phyloP scores from a whole-genome alignment of 2,888 invertebrate species.

The Keiferia lycopersicella region DNA sequence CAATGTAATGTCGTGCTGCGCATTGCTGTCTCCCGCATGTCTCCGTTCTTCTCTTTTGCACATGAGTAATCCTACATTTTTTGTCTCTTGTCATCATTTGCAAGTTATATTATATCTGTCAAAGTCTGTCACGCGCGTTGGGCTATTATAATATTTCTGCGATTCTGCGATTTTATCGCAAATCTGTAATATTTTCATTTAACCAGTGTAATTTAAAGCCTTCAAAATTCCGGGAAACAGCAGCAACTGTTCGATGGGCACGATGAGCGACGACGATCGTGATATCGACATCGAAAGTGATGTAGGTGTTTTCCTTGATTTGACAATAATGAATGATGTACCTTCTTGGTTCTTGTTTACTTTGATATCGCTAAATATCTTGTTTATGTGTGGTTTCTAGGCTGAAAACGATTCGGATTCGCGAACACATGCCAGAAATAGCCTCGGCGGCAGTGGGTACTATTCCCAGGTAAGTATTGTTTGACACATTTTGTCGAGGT shows the following conservation, averaged over 20 bases:
- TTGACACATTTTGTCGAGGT: neutral
- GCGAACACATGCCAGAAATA: constrained; percentile 83
- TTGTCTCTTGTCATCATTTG: too few species aligned
- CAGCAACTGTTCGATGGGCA: constrained; percentile 33
- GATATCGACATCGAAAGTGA: constrained; percentile 98
- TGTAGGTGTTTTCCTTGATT: constrained; percentile 83
- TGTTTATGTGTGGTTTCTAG: constrained; percentile 69
- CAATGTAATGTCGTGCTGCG: too few species aligned
- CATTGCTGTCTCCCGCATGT: too few species aligned
- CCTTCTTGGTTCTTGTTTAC: constrained; percentile 42
- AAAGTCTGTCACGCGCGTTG: constrained; percentile 53
- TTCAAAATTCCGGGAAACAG: constrained; percentile 19
- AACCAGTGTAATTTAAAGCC: constrained; percentile 17
- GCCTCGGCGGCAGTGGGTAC: constrained; percentile 84
- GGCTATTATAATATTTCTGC: constrained; percentile 27
- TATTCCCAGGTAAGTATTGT: constrained; percentile 85
- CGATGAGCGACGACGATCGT: constrained; percentile 97
- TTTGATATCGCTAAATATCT: constrained; percentile 40
- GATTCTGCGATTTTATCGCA: constrained; percentile 27
- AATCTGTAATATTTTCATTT: neutral
- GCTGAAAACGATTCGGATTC: constrained; percentile 91
- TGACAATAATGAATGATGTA: constrained; percentile 37
- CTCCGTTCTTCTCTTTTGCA: too few species aligned
- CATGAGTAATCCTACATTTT: too few species aligned
- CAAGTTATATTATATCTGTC: constrained; percentile 17